Percentiles rank a stretch among this genome's conserved stretches.
Evolutionary conservation across 2,797 vertebrate species (phyloP).

Genomic region (Cyclura pinguis): DNA sequence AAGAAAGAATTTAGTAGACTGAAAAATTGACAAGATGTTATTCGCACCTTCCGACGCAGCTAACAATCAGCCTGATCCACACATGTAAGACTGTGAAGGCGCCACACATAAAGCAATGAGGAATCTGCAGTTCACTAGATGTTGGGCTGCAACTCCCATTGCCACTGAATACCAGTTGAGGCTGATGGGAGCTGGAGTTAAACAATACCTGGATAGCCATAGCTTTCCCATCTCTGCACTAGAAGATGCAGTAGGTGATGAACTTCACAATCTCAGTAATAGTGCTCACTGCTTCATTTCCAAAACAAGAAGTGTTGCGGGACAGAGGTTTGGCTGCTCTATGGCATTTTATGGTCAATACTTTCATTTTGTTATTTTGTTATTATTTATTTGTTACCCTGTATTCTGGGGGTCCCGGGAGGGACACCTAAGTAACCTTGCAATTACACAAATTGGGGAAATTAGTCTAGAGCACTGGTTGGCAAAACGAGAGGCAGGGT

Average conservation of each 20-base stretch:
- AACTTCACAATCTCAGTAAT: not conserved
- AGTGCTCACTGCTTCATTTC: not conserved
- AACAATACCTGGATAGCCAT: not conserved
- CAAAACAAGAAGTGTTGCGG: not conserved
- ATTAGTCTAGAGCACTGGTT: too few species aligned
- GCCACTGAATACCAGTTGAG: not conserved
- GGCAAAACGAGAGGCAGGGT: too few species aligned
- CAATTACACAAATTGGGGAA: too few species aligned
- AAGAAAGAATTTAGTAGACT: slow-evolving; percentile 44
- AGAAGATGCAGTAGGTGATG: too few species aligned
- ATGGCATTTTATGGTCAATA: not conserved
- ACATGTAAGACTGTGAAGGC: not conserved
- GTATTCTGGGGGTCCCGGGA: too few species aligned
- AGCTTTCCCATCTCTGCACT: not conserved
- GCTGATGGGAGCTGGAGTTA: not conserved
- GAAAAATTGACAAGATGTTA: slow-evolving; percentile 20
- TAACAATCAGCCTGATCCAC: not conserved
- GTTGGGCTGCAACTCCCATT: not conserved
- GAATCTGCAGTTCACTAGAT: not conserved
- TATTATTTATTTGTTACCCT: too few species aligned
- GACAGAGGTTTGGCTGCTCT: not conserved
- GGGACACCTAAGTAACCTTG: too few species aligned
- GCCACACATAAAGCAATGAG: too few species aligned
- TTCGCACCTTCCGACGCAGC: not conserved
- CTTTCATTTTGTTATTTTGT: not conserved